Percentiles rank a stretch among this genome's conserved stretches.
These are phyloP conservation scores for Chlorodrepanis virens DNA, from an alignment of 2,113 vertebrate species.

Conservation along the genomic window DNA sequence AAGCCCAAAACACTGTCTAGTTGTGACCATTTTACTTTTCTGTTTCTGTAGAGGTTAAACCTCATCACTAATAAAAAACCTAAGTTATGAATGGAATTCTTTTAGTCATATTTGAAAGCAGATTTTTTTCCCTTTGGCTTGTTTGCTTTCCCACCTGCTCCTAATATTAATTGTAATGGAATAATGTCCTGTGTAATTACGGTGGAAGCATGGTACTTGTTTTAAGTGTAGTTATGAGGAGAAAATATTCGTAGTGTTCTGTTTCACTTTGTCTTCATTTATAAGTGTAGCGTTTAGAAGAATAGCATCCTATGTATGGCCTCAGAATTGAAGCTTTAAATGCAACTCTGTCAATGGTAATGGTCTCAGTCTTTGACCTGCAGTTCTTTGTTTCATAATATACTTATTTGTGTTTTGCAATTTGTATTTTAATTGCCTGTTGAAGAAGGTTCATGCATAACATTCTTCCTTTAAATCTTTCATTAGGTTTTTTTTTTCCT, in stretches of 20 bases:
- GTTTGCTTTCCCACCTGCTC: neutral
- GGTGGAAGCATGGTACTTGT: neutral
- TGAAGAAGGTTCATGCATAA: neutral
- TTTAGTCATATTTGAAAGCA: neutral
- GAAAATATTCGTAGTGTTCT: neutral
- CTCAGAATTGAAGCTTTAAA: neutral
- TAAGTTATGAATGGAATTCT: neutral
- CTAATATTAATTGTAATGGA: neutral
- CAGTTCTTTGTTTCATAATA: neutral
- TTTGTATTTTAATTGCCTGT: neutral
- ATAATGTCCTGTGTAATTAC: neutral
- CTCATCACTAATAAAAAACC: neutral
- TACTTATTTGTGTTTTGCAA: neutral
- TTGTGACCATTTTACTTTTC: slow-evolving; percentile 51
- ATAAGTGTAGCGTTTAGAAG: neutral
- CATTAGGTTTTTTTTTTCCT: neutral
- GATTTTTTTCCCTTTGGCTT: neutral
- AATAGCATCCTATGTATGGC: neutral
- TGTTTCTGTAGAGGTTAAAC: slow-evolving; percentile 38
- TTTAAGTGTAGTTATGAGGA: neutral
- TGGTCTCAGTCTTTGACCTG: neutral
- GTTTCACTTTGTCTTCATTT: neutral
- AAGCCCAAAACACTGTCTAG: slow-evolving; percentile 12
- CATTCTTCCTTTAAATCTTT: slow-evolving; percentile 23
- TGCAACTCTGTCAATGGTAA: neutral